Base-by-base conservation (phyloP, 2,797 vertebrate species). In the Aulostomus chinensis region DNA sequence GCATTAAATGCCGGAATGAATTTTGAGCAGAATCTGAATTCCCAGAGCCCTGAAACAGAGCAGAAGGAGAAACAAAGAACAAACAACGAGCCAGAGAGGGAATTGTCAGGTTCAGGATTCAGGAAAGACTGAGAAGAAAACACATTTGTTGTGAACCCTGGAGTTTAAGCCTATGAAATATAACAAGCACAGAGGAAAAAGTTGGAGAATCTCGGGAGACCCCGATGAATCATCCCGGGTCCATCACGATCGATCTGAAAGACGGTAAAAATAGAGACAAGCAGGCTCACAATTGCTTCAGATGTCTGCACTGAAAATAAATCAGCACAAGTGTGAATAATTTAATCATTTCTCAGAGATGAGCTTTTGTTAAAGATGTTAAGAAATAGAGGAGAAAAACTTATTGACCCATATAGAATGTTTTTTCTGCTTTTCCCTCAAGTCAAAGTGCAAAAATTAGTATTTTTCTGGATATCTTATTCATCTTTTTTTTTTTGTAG, bases 301-400 rank as follows among this genome's bases (percentile, higher is more conserved):
- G 40, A 53, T 45, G n/a, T 58, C 53, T 32, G 31, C 0, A 7
- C 42, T 26, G 5, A 32, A 21, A 37, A n/a, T n/a, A 69, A 37
- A 7, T 4, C 37, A 47, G 33, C 14, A 1, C 20, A 59, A 21
- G 11, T 29, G 52, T 78, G 40, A 80, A 76, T 83, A 61, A 76
- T 81, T 76, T 6, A 70, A 58, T 26, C 15, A 26, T 45, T 64
- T 67, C 45, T 71, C 30, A n/a, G n/a, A n/a, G 41, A 71, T 65
- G 53, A 59, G 5, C 24, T 66, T 26, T 18, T 51, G 33, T 24
- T 45, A 41, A 49, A 33, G 42, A 57, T 56, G 15, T 46, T 36
- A 39, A 51, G 17, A 59, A 39, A 50, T 41, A 52, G 37, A 42
- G 33, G 34, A 75, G 50, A 51, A n/a, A 51, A 60, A 65, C 32